Conservation (phyloP, 2,113 vertebrate species). For the Campylorhamphus procurvoides region DNA sequence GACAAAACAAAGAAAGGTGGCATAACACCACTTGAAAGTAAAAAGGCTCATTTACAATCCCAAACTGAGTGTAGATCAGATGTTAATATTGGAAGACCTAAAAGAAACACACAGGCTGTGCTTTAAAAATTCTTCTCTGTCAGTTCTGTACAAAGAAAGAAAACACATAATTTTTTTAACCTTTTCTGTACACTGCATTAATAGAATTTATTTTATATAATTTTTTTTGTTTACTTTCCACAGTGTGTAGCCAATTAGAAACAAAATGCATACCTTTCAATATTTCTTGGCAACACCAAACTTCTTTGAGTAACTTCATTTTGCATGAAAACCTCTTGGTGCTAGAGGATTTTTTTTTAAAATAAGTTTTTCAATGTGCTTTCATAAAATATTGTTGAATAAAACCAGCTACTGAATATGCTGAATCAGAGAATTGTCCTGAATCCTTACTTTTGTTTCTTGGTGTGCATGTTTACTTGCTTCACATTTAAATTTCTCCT, state of each 20-base stretch:
- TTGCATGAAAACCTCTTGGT: neutral
- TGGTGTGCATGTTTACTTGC: neutral
- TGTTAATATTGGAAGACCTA: neutral
- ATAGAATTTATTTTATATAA: neutral
- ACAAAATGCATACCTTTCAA: neutral
- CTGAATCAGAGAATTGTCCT: neutral
- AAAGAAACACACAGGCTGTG: neutral
- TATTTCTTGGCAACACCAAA: neutral
- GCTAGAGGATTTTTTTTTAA: neutral
- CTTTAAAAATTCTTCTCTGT: neutral
- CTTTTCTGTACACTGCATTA: neutral
- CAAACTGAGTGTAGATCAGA: neutral
- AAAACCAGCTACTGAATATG: neutral
- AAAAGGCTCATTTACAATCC: neutral
- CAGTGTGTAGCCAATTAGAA: neutral
- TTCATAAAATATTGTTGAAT: neutral
- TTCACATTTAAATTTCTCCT: neutral
- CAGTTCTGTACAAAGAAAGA: neutral
- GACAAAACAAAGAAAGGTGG: neutral
- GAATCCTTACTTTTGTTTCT: neutral
- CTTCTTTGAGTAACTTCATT: neutral
- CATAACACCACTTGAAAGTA: neutral
- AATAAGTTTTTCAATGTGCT: neutral
- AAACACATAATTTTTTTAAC: neutral
- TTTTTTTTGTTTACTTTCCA: neutral